These are phyloP conservation scores for Neotoma lepida DNA, from an alignment of 2,113 vertebrate genomes.

Conservation along the genomic window DNA sequence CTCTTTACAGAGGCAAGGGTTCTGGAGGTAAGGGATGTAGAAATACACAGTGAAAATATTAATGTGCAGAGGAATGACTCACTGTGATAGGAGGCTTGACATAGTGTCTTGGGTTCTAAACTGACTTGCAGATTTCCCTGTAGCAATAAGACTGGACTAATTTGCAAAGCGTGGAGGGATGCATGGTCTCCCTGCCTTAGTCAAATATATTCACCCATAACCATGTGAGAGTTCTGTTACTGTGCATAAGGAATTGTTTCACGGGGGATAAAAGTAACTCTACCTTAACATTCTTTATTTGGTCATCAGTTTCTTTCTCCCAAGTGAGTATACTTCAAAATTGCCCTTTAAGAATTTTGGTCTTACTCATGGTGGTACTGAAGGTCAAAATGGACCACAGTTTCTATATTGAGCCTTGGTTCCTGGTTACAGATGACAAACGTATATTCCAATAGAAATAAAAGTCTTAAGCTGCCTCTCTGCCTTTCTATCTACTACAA, in stretches of 20 bases:
- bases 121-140: neutral
- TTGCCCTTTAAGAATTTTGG: slow-evolving; percentile 39
- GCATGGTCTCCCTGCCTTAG: neutral
- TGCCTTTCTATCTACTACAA: slow-evolving; percentile 42
- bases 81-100: neutral
- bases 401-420: neutral
- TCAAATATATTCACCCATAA: neutral
- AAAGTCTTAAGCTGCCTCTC: slow-evolving; percentile 1
- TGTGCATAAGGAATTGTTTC: neutral
- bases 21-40: neutral
- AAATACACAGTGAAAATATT: neutral
- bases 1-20: neutral
- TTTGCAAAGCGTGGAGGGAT: neutral
- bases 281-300: slow-evolving; percentile 29
- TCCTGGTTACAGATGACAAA: slow-evolving; percentile 9
- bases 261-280: slow-evolving; percentile 36
- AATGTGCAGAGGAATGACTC: neutral
- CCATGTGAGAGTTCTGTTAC: neutral
- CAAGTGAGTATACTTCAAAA: slow-evolving; percentile 47
- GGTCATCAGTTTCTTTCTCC: neutral
- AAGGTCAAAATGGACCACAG: slow-evolving; percentile 57
- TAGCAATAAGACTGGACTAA: neutral
- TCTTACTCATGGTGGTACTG: slow-evolving; percentile 42
- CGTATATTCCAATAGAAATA: slow-evolving; percentile 25
- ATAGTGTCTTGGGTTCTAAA: neutral